Conservation (phyloP, 2,113 vertebrate genomes). For the Emydocephalus ijimae region DNA sequence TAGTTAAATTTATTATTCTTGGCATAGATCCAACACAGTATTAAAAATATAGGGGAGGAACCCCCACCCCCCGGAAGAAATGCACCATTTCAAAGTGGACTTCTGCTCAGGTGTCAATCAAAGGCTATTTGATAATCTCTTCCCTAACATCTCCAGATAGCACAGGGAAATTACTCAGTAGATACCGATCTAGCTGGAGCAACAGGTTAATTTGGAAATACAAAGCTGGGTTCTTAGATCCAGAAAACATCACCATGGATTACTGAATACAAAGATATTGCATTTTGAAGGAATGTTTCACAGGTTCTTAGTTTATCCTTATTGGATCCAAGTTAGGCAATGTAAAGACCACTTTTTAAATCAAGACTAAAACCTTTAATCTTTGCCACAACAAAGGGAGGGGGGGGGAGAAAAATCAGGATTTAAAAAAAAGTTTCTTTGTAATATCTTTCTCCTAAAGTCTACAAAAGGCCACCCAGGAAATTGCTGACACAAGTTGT, state of each 20-base stretch:
- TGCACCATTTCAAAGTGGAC: background rate
- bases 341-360: conserved; percentile 33
- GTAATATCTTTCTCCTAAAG: background rate
- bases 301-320: conserved; percentile 35
- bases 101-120: background rate
- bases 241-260: background rate
- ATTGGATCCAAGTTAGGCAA: conserved; percentile 24
- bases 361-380: conserved; percentile 48
- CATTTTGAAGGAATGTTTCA: conserved; percentile 39
- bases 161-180: background rate
- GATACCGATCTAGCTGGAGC: background rate
- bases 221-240: background rate
- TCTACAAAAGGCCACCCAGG: conserved; percentile 28
- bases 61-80: background rate
- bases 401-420: no score
- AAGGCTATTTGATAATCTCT: background rate
- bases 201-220: background rate
- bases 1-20: background rate
- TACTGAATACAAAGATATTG: background rate
- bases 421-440: background rate
- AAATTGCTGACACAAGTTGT: conserved; percentile 45
- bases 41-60: background rate
- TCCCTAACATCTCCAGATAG: background rate
- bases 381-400: conserved; percentile 38
- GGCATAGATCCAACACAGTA: background rate